Base-by-base conservation (phyloP, 2,113 vertebrate genomes). In the Irena cyanogastra region DNA sequence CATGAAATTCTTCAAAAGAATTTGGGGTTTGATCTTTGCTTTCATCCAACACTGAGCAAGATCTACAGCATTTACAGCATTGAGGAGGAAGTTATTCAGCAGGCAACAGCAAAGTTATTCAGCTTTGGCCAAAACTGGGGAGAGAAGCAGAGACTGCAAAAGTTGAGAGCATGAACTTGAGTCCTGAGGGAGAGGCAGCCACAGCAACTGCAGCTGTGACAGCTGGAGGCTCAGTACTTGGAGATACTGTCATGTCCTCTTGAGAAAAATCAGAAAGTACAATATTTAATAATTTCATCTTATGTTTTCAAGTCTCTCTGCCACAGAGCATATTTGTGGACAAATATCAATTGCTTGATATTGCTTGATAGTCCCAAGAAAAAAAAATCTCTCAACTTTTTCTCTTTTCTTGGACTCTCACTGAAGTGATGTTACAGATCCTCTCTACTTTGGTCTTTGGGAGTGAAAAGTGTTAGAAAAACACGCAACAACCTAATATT, bases 1-100 rank as follows among this genome's bases (percentile, higher is more conserved):
- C 74, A 84, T 39, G 39, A 89, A 93, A 86, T 91, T 89, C 83
- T 82, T 91, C 76, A 74, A 56, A 82, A 78, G 79, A 92, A 78
- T 35, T 70, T 61, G 16, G 28, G 28, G 33, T 87, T 87, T 87
- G 64, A 87, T 42, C 39, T 86, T 56, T 68, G n/a, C 35, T 71
- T 91, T 87, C 72, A 89, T 66, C 56, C 60, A 87, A 19, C 61
- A 41, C 28, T 44, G 61, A 56, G 7, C 53, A 77, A 90, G 60
- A 75, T 56, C 81, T 84, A 39, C 47, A 77, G 49, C 53, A 35
- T 60, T 70, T 59, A 71, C 24, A 41, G 27, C 33, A 75, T 0
- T 44, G n/a, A 81, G 31, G 18, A 71, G 74, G 44, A 89, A 93
- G 26, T 78, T 84, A 75, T 52, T 74, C 52, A 77, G 47, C 22